Base-by-base conservation (phyloP, 2,113 vertebrate genomes). In the Pelmatolapia mariae region DNA sequence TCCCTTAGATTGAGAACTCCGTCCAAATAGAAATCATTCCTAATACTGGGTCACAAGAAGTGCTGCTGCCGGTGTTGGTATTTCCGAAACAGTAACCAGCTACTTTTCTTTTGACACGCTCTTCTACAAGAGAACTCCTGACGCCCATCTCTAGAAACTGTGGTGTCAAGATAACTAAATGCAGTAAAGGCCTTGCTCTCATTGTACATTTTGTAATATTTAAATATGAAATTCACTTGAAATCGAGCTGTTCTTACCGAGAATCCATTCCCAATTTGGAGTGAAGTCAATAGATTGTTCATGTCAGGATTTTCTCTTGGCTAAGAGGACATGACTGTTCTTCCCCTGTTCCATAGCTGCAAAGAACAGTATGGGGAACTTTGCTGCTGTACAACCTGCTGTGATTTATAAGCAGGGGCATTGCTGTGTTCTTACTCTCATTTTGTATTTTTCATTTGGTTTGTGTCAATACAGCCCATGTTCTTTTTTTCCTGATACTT, bases 321-420 rank as follows among this genome's bases (percentile, higher is more conserved):
- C 92, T 87, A 86, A 96, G 93, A 95, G 95, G 94, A 95, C 93
- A 95, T 92, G 95, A 95, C 94, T 91, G 94, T 94, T 94, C 81
- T 68, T 85, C 87, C 93, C 92, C 90, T 93, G 93, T 94, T 92
- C 92, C 89, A 88, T 86, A 82, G 93, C 94, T 94, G 91, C 92
- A 91, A 87, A 90, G 92, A 94, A 93, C 89, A 92, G 85, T 80
- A 73, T 26, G 92, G 92, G 95, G 89, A 90, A 92, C 92, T 89
- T 92, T 96, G 96, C 96, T 97, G 96, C 96, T 97, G 96, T 95
- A 94, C 87, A 89, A 95, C 95, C 94, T 94, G 93, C 94, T 95
- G 95, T 85, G 91, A 94, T 94, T 92, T 86, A 18, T 80, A 88
- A 91, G 91, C 94, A 93, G 95, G 90, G 91, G 90, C 94, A 92